Percentiles rank a stretch among this genome's conserved stretches.
phyloP scores from a whole-genome alignment of 2,113 vertebrate genomes.

The Neolamprologus kungweensis region DNA sequence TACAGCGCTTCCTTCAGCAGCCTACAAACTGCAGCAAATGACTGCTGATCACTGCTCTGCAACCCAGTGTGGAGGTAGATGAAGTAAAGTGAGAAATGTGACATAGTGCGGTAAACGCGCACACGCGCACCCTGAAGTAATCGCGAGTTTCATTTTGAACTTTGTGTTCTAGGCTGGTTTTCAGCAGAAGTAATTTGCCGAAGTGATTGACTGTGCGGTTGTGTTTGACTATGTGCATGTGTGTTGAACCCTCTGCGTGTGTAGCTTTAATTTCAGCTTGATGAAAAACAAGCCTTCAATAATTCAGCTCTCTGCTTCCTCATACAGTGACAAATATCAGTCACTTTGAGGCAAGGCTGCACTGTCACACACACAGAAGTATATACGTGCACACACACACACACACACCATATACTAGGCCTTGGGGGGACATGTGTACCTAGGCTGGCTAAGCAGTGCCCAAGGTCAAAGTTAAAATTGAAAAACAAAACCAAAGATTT shows the following conservation, averaged over 20 bases:
- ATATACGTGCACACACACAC: background rate
- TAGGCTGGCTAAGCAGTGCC: background rate
- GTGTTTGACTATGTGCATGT: background rate
- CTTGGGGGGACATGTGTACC: background rate
- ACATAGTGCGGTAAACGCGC: background rate
- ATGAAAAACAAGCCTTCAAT: constrained; percentile 51
- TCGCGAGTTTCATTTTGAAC: background rate
- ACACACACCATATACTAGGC: background rate
- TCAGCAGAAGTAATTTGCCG: constrained; percentile 12
- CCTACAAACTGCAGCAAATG: background rate
- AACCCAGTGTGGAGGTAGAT: background rate
- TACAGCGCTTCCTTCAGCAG: background rate
- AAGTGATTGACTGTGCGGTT: background rate
- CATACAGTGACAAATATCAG: constrained; percentile 26
- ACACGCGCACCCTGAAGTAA: background rate
- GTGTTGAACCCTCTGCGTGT: background rate
- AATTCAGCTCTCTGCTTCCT: constrained; percentile 9
- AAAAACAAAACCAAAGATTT: background rate
- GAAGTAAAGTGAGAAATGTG: background rate
- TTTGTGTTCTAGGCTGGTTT: background rate
- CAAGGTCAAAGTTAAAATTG: background rate
- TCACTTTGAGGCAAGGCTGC: background rate
- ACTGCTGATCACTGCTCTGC: background rate
- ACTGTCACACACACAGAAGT: background rate
- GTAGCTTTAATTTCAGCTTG: constrained; percentile 30